Evolutionary conservation across 2,888 invertebrate genomes (phyloP), one percentile per base, ranked within the genome.

Genomic region (Lasioglossum oenotherae): DNA sequence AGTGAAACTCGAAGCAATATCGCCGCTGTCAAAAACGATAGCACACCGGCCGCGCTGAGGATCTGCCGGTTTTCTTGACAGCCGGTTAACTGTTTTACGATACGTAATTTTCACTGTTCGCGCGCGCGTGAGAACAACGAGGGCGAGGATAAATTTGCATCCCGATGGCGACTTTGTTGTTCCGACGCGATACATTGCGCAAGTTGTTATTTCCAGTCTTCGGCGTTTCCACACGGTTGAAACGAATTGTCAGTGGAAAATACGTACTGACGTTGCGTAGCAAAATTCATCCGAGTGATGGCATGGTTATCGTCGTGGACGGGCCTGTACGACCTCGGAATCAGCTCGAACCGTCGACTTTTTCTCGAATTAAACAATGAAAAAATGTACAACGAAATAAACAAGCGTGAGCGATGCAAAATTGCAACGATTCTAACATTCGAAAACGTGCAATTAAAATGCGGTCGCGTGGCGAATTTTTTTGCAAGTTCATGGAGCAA

Each of bases 61-160:
- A 38, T 64, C 73, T 80, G 74, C 38, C 74, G 64, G 49, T 74
- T 74, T 16, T 74, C 74, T 82, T 82, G 80, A 69, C 79, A 60
- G 31, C 49, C 67, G 67, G 35, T 67, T 12, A 19, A 35, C 35
- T 0, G 35, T 67, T 67, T 67, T 67, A 35, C 35, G 35, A 71
- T n/a, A 57, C 41, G n/a, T 46, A 67, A 16, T 72, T 79, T 79
- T n/a, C 53, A 3, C 12, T 46, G 69, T 69, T 74, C 27, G 27
- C 16, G 57, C 6, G 79, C 23, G 27, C 23, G n/a, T n/a, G 57
- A 12, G 79, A 79, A 74, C 44, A 35, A 4, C 27, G 4, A 31
- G 41, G 2, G 27, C 4, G 35, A n/a, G n/a, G 44, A 49, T 64
- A 73, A 73, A 57, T 6, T n/a, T n/a, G 31, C 2, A 8, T 4